A percentile compares a stretch with the other conserved stretches of the same genome.
phyloP scores from a whole-genome alignment of 2,797 vertebrate species.

The Myripristis jacobus region DNA sequence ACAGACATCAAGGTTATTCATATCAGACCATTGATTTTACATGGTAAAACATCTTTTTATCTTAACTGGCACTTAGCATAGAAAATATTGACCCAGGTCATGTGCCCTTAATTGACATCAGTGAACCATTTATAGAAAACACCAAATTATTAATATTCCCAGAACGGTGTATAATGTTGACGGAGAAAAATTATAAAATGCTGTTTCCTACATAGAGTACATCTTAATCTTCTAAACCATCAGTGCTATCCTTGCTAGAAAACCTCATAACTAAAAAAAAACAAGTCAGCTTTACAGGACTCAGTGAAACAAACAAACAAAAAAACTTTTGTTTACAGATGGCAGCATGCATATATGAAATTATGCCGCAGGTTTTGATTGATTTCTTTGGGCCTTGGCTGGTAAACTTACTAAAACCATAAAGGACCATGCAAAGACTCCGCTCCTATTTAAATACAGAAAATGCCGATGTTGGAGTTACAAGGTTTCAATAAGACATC shows the following conservation, averaged over 20 bases:
- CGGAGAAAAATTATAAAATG: constrained; percentile 49
- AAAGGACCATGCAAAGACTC: constrained; percentile 27
- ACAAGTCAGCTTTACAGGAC: constrained; percentile 3
- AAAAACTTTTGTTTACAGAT: not conserved
- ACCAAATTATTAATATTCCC: constrained; percentile 54
- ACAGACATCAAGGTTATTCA: constrained; percentile 22
- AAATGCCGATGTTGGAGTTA: constrained; percentile 64
- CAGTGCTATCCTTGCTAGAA: not conserved
- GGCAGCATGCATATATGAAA: not conserved
- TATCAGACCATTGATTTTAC: constrained; percentile 49
- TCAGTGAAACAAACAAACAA: too few species aligned
- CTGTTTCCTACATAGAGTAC: constrained; percentile 37
- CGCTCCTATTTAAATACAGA: constrained; percentile 28
- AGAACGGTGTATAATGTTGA: constrained; percentile 44
- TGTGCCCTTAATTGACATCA: constrained; percentile 43
- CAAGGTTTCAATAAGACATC: constrained; percentile 73
- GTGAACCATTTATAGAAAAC: constrained; percentile 51
- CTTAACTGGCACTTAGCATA: constrained; percentile 50
- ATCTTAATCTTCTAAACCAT: constrained; percentile 25
- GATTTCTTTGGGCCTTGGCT: not conserved
- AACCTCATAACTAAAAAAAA: not conserved
- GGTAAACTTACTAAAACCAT: constrained; percentile 4
- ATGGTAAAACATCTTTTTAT: constrained; percentile 38
- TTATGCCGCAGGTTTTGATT: not conserved
- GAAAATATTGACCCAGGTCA: constrained; percentile 44